phyloP scores from a whole-genome alignment of 2,113 vertebrate genomes.

The Antechinus stuartii region DNA sequence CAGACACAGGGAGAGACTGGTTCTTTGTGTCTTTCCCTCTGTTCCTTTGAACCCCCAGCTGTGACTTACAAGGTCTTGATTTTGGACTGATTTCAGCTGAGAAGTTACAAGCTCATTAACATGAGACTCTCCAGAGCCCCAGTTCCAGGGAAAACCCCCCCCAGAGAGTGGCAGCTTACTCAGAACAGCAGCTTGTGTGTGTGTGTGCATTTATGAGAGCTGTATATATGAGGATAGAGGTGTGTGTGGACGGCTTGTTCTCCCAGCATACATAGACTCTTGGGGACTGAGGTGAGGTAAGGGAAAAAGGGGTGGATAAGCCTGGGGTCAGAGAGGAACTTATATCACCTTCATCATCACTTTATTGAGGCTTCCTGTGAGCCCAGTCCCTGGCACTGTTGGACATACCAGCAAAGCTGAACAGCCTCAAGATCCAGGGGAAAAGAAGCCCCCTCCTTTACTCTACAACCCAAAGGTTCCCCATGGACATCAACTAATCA shows the following conservation, averaged over 20 bases:
- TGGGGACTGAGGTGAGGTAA: too few relatives aligned
- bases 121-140: conserved; percentile 4
- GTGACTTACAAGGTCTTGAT: background rate
- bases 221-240: background rate
- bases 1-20: background rate
- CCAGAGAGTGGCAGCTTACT: background rate
- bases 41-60: background rate
- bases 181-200: background rate
- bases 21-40: background rate
- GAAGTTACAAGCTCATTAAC: background rate
- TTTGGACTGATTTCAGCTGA: background rate
- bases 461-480: background rate
- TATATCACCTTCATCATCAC: background rate
- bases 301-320: background rate
- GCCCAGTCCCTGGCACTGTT: background rate
- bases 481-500: background rate
- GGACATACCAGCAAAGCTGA: background rate
- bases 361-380: background rate
- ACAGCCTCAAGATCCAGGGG: background rate
- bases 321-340: background rate
- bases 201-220: background rate
- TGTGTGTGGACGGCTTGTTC: background rate
- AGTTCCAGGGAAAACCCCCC: background rate
- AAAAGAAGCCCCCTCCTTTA: background rate
- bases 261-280: background rate